Conservation (phyloP, 2,888 invertebrate genomes). For the Yponomeuta cagnagella region DNA sequence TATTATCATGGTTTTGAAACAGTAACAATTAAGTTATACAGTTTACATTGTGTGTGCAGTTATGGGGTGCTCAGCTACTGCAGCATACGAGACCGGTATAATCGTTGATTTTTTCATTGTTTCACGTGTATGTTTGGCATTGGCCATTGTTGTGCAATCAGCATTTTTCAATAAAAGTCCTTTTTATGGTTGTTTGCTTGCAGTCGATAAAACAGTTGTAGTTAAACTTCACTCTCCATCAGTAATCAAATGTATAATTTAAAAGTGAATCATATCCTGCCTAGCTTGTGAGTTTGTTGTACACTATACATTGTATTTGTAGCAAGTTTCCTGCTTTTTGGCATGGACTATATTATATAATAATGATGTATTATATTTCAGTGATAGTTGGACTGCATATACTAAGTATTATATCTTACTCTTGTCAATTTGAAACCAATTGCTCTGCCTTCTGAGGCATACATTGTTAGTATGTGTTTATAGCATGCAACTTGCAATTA, state of each 20-base stretch:
- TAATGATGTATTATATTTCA: not conserved
- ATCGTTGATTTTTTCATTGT: conserved; percentile 46
- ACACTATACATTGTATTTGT: not conserved
- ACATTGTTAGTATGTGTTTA: no score
- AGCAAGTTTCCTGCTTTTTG: not conserved
- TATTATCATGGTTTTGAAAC: not conserved
- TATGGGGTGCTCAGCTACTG: not conserved
- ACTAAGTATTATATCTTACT: no score
- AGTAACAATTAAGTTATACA: not conserved
- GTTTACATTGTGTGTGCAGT: not conserved
- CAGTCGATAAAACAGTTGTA: conserved; percentile 30
- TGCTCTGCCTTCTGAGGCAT: no score
- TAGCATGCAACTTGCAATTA: no score
- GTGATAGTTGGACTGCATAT: no score
- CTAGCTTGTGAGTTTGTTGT: conserved; percentile 10
- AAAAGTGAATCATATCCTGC: conserved; percentile 50
- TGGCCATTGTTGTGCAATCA: conserved; percentile 69
- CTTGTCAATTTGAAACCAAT: no score
- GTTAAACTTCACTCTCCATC: conserved; percentile 20
- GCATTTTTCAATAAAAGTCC: conserved; percentile 68
- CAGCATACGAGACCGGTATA: conserved; percentile 29
- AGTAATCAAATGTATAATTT: conserved; percentile 56
- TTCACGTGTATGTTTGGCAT: conserved; percentile 47
- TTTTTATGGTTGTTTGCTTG: conserved; percentile 52
- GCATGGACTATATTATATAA: not conserved